These are phyloP conservation scores for Numida meleagris DNA, from an alignment of 2,113 vertebrate species.

Conservation along the genomic window DNA sequence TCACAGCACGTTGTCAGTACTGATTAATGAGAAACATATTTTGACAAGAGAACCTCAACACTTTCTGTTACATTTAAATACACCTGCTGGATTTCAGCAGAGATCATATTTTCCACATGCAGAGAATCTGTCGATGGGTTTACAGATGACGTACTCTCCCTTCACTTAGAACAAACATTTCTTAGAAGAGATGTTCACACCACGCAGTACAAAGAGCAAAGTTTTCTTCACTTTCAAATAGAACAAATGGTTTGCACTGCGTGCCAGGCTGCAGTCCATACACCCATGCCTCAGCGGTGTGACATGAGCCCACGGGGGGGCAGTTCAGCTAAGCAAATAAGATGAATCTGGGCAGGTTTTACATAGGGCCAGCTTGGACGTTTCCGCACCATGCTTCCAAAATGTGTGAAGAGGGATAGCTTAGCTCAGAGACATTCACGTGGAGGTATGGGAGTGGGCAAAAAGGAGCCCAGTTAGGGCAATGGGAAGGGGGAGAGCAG, in stretches of 20 bases:
- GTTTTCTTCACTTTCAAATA: neutral
- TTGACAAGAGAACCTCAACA: neutral
- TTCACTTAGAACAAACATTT: neutral
- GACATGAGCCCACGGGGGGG: accelerated
- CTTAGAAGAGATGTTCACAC: neutral
- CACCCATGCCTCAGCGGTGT: neutral
- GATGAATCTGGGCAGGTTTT: neutral
- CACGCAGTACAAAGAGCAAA: neutral
- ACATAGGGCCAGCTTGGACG: neutral
- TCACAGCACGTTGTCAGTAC: neutral
- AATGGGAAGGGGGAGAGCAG: neutral
- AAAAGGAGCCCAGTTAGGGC: neutral
- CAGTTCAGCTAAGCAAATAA: neutral
- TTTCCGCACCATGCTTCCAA: neutral
- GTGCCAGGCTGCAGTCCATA: neutral
- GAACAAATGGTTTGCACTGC: neutral
- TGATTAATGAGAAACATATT: neutral
- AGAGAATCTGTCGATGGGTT: neutral
- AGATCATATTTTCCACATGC: neutral
- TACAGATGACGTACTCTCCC: neutral
- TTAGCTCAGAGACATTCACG: neutral
- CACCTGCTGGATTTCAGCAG: neutral
- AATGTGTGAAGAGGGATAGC: neutral
- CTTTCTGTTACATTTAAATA: neutral
- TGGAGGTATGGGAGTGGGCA: accelerated